Base-by-base conservation (phyloP, 2,888 invertebrate genomes). In the Koerneria pararmatus region DNA sequence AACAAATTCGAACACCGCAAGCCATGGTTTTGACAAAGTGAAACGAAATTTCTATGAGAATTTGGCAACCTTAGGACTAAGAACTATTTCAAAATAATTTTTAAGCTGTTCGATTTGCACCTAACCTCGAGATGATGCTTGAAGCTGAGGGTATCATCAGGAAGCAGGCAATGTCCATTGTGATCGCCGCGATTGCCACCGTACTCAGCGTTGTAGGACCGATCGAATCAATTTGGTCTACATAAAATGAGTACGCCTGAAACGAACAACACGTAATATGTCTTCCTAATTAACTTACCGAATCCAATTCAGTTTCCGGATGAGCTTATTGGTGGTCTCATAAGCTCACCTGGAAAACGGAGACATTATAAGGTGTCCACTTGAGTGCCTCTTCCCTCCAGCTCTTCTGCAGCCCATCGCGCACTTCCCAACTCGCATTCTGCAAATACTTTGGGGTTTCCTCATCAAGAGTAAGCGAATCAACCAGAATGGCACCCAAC, bases 121-220 rank as follows among this genome's bases (percentile, higher is more conserved):
- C 11, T 29, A 22, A 70, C 72, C 72, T 73, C 24, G 75, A 69
- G 5, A 76, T 58, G 37, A 78, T 73, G 11, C 73, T 73, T 32
- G 66, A 69, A 37, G 72, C 65, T 8, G 69, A 68, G 29, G 78
- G 78, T 62, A 78, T 77, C 72, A 78, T 74, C 0, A 76, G 68
- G 68, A 76, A 69, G 61, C 78, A 78, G 19, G 75, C 77, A 3
- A 77, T 63, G 57, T 74, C 76, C 78, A 78, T 78, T 1, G 75
- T 75, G 31, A 75, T 66, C 3, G 76, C 74, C 0, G 78, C 75
- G 22, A 75, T 71, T 57, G 75, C 69, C 1, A 78, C 77, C 5
- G 77, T 77, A 19, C 74, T 74, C 22, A 74, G 56, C 2, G 78
- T 77, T 22, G 71, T 76, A 0, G 68, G 51, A 19, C 72, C 76